Percentiles rank a stretch among this genome's conserved stretches.
These are phyloP conservation scores for Oncorhynchus nerka DNA, from an alignment of 2,113 vertebrate species.

Conservation along the genomic window DNA sequence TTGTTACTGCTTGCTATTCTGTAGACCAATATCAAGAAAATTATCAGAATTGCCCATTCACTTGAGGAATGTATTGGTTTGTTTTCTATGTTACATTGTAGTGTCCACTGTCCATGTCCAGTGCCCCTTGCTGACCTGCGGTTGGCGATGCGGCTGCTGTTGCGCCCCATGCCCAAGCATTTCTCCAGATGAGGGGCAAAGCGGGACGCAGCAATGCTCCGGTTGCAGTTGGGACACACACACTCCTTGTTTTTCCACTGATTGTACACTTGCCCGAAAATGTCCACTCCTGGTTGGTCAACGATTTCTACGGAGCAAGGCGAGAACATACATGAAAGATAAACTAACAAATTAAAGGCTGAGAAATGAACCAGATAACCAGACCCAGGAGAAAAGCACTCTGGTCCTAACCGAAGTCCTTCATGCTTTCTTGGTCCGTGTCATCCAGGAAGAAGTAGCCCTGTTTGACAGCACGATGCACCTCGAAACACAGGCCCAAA, in stretches of 20 bases:
- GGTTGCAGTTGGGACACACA: conserved; percentile 95
- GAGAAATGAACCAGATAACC: neutral
- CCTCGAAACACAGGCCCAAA: conserved; percentile 95
- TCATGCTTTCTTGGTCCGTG: conserved; percentile 93
- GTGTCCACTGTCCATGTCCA: neutral
- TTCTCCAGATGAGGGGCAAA: conserved; percentile 96
- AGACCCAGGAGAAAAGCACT: conserved; percentile 58
- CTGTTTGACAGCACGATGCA: conserved; percentile 93
- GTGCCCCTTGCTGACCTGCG: conserved; percentile 74
- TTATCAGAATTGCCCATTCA: neutral
- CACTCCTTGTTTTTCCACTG: conserved; percentile 99
- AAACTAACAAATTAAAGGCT: neutral
- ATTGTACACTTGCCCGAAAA: conserved; percentile 97
- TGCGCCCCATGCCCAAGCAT: conserved; percentile 96
- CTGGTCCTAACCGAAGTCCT: conserved; percentile 87
- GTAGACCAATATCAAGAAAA: neutral
- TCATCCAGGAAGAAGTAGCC: conserved; percentile 96
- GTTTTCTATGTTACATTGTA: neutral
- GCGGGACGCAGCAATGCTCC: conserved; percentile 94
- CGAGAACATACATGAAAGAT: neutral
- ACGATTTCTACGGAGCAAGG: conserved; percentile 82
- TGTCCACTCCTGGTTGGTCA: conserved; percentile 95
- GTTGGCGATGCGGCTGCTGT: conserved; percentile 97
- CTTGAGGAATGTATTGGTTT: too few relatives aligned
- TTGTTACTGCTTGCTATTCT: conserved; percentile 95